phyloP scores from a whole-genome alignment of 2,797 vertebrate genomes.

The Anguilla megastoma region DNA sequence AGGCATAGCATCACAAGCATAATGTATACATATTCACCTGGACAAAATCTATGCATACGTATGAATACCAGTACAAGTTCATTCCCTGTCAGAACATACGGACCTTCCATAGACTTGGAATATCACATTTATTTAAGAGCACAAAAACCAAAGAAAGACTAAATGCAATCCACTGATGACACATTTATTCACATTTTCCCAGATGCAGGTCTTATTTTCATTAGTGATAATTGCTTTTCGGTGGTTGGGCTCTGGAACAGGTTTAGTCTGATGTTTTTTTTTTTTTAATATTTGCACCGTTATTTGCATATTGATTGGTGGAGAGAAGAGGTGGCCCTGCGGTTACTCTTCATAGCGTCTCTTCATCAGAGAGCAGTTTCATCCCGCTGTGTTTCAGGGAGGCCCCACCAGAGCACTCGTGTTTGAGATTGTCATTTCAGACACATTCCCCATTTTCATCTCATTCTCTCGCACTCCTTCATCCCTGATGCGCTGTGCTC shows the following conservation, averaged over 20 bases:
- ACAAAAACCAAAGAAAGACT: not conserved
- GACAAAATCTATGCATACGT: slow-evolving; percentile 65
- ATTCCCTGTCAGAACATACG: not conserved
- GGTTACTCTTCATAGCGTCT: not conserved
- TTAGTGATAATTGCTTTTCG: not conserved
- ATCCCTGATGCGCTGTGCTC: not conserved
- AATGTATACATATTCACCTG: slow-evolving; percentile 52
- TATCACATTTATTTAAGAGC: not conserved
- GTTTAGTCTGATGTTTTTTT: not conserved
- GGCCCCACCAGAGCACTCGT: not conserved
- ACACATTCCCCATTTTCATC: not conserved
- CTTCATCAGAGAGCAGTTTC: not conserved
- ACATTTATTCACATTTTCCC: not conserved
- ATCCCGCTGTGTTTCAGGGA: not conserved
- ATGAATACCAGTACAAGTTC: slow-evolving; percentile 37
- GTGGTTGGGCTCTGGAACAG: not conserved
- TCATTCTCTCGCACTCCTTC: not conserved
- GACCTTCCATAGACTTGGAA: not conserved
- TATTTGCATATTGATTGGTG: not conserved
- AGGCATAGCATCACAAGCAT: not conserved
- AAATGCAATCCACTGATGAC: not conserved
- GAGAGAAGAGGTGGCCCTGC: not conserved
- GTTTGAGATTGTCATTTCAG: not conserved
- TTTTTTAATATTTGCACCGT: not conserved
- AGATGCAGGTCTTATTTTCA: not conserved